Evolutionary conservation across 2,797 vertebrate genomes (phyloP), one percentile per base, ranked within the genome.

Genomic region (Gouania willdenowi): DNA sequence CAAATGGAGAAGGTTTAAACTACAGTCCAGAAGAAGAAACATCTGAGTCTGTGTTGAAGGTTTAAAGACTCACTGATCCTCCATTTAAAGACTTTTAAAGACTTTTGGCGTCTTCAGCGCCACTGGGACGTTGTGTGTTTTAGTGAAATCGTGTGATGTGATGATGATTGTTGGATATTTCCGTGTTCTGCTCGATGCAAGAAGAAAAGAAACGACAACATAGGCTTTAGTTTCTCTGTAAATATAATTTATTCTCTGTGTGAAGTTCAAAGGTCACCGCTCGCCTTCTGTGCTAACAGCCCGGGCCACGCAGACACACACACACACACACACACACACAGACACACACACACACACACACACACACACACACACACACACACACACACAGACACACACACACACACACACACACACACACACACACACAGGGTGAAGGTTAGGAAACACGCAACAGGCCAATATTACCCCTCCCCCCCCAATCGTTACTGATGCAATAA

Each of bases 191-290:
- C 65, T 68, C 58, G 56, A 66, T 50, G 48, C 56, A 42, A 67
- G 39, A 70, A 66, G 71, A 71, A 71, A 71, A 73, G 66, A 46
- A 69, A 74, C n/a, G n/a, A n/a, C n/a, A n/a, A n/a, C n/a, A n/a
- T n/a, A n/a, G n/a, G n/a, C n/a, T n/a, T n/a, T n/a, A n/a, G 46
- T 52, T 54, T 41, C 71, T 66, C 81, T 90, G 86, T 89, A 88
- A 83, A 90, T 88, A 88, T 85, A 84, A 89, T 86, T 87, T 90
- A 87, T 90, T 88, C 45, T 63, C 39, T 64, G 46, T 64, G 17
- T 71, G 62, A 64, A 62, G 75, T 76, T 63, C 41, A 55, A 79
- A 72, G 58, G 71, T 63, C 12, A 55, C 50, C 3, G 36, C 50
- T 59, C 20, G 24, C 45, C 13, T 14, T 13, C 13, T 13, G 13